Evolutionary conservation across 2,797 vertebrate genomes (phyloP).

Genomic region (Myotis vivesi): DNA sequence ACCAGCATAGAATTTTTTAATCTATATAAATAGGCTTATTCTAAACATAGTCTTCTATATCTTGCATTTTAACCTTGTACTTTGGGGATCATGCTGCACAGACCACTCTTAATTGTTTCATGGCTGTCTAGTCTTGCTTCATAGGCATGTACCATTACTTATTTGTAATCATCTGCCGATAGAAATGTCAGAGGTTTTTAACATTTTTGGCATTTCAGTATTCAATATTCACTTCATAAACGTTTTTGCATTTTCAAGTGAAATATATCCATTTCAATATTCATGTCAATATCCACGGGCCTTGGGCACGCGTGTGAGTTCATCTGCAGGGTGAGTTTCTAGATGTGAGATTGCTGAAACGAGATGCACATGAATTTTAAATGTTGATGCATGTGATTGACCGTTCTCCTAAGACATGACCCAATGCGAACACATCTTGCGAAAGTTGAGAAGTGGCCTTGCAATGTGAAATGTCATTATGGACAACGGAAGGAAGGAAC

Average conservation of each 20-base stretch:
- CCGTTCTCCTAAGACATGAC: not conserved
- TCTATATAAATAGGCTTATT: not conserved
- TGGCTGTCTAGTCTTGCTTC: fast-evolving
- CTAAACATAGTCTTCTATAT: not conserved
- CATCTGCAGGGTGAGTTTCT: not conserved
- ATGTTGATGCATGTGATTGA: fast-evolving
- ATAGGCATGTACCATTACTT: fast-evolving
- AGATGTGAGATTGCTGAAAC: not conserved
- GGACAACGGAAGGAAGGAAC: not conserved
- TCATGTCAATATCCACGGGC: not conserved
- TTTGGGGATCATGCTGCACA: fast-evolving
- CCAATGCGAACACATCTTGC: not conserved
- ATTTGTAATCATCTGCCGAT: not conserved
- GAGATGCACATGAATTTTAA: not conserved
- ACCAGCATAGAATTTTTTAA: not conserved
- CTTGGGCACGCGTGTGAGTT: not conserved
- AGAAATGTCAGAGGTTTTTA: not conserved
- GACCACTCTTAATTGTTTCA: not conserved
- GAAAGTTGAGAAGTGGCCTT: not conserved
- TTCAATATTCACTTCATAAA: not conserved
- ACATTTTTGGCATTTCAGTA: not conserved
- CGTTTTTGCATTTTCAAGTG: not conserved
- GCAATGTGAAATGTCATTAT: not conserved
- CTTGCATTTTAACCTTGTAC: no score
- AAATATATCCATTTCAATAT: not conserved